Percentiles rank a stretch among this genome's conserved stretches.
Conservation (phyloP, 2,888 invertebrate species). For the Diarsia mendica region DNA sequence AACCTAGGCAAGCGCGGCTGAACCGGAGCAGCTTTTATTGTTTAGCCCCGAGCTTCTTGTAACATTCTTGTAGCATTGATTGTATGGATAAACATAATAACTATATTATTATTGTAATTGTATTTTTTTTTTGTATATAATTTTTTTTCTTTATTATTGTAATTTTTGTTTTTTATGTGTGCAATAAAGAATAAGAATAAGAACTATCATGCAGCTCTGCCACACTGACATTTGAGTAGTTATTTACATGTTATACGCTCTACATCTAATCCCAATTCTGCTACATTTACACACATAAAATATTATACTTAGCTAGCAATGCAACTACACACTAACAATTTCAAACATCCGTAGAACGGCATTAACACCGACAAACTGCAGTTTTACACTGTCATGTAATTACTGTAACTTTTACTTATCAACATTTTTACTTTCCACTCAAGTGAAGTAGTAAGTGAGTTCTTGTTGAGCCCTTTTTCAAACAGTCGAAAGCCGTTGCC, state of each 20-base stretch:
- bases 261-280: background rate
- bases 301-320: background rate
- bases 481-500: constrained; percentile 78
- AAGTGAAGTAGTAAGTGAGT: constrained; percentile 66
- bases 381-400: constrained; percentile 69
- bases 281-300: constrained; percentile 7
- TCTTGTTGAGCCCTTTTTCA: constrained; percentile 81
- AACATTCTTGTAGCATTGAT: too few relatives aligned
- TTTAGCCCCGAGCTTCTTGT: too few relatives aligned
- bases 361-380: constrained; percentile 52
- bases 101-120: too few relatives aligned
- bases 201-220: background rate
- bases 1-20: too few relatives aligned
- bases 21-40: too few relatives aligned
- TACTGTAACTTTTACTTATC: constrained; percentile 77
- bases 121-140: too few relatives aligned
- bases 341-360: background rate
- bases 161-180: too few relatives aligned
- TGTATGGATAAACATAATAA: background rate
- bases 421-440: constrained; percentile 82
- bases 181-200: too few relatives aligned
- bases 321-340: constrained; percentile 22
- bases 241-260: background rate
- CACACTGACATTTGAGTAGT: background rate
- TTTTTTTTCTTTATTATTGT: too few relatives aligned